Evolutionary conservation across 1,140 invertebrate genomes (phyloP), one percentile per base, ranked within the genome.

Genomic region (Achatina immaculata): DNA sequence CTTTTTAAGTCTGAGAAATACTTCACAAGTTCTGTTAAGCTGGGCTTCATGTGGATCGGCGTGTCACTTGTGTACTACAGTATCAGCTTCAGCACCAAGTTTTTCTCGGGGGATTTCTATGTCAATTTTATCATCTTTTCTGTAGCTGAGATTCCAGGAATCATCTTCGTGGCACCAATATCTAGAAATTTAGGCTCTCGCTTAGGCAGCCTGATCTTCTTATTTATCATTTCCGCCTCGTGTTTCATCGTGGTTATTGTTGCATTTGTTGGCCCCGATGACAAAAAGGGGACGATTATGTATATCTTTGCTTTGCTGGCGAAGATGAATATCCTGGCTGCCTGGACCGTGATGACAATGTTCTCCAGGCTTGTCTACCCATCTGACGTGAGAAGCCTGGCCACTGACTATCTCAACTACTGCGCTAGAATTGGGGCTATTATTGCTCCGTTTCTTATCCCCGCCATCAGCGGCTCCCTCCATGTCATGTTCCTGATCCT

Each of bases 41-140:
- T 76, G n/a, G 65, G 80, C n/a, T 31, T 75, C 45, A 76, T 73
- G n/a, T 81, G 80, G 83, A 21, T 68, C n/a, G 76, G 40, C 31
- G 7, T 45, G 21, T 72, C 81, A 9, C 6, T 80, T 31, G 65
- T 68, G 4, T 84, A 82, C 73, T 84, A 84, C 48, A 78, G 55
- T 2, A 74, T 84, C 1, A 72, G 71, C 16, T 84, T 84, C 68
- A 81, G 83, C 31, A 74, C 82, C 71, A 82, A 80, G 42, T 72
- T 71, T 69, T 55, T 84, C n/a, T 80, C 80, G 16, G 83, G 83
- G 1, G 55, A 84, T 66, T 84, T 84, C 34, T 82, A 84, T 31
- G 38, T 84, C 28, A 84, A 84, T 55, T 75, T 84, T 45, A 55
- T 84, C 31, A 72, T 82, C 0, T 79, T 84, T 65, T 68, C 38